Percentiles rank a stretch among this genome's conserved stretches.
These are phyloP conservation scores for Carterocephalus palaemon DNA, from an alignment of 2,888 invertebrate species.

Conservation along the genomic window DNA sequence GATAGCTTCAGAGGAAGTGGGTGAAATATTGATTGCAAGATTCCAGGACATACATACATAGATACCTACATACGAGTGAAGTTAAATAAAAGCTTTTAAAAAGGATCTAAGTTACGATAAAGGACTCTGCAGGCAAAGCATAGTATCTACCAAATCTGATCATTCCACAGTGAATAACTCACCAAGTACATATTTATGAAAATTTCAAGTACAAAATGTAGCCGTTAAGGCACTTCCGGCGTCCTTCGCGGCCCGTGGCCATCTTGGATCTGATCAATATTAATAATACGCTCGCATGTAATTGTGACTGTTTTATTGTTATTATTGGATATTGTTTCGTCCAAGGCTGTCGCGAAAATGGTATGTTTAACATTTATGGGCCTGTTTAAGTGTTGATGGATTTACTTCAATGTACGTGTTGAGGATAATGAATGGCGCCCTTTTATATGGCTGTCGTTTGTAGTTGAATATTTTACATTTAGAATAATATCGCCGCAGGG, in stretches of 20 bases:
- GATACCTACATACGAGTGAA: no score
- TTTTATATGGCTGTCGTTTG: slow-evolving; percentile 15
- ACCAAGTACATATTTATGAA: slow-evolving; percentile 31
- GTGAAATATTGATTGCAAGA: no score
- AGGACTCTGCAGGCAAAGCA: no score
- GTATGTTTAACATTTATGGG: slow-evolving; percentile 52
- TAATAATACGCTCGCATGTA: slow-evolving; percentile 46
- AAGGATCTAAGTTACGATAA: no score
- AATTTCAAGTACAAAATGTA: slow-evolving; percentile 33
- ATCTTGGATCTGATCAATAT: slow-evolving; percentile 44
- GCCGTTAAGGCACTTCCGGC: slow-evolving; percentile 39
- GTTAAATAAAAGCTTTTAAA: no score
- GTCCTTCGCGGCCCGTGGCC: slow-evolving; percentile 37
- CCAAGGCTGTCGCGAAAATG: slow-evolving; percentile 63
- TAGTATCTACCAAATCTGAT: no score
- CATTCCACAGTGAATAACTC: no score
- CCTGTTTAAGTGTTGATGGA: slow-evolving; percentile 36
- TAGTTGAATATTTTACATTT: no score
- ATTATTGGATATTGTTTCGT: slow-evolving; percentile 73
- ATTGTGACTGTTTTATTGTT: slow-evolving; percentile 59
- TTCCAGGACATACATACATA: no score
- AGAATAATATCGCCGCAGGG: no score
- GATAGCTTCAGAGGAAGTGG: no score
- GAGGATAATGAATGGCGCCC: slow-evolving; percentile 32
- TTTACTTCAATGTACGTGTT: slow-evolving; percentile 38